These are phyloP conservation scores for Apodemia hepburni DNA, from an alignment of 2,888 invertebrate genomes.

Conservation along the genomic window DNA sequence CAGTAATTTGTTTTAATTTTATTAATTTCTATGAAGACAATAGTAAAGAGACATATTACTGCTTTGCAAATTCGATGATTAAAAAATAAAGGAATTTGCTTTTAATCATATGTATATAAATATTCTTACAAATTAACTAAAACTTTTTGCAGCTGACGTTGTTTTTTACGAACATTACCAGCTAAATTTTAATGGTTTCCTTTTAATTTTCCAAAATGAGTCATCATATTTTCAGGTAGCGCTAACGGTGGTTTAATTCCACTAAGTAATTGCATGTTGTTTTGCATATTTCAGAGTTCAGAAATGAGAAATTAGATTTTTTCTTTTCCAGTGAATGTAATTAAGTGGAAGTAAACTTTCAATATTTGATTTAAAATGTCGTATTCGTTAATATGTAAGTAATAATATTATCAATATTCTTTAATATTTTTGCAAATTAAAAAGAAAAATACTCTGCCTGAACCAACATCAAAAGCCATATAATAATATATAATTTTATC, in stretches of 20 bases:
- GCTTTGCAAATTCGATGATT: too few species aligned
- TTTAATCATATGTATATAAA: background rate
- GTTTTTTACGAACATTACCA: slow-evolving; percentile 33
- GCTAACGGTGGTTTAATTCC: slow-evolving; percentile 27
- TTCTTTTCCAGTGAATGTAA: background rate
- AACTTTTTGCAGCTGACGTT: slow-evolving; percentile 14
- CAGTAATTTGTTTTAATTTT: too few species aligned
- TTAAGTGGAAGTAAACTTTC: background rate
- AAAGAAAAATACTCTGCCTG: too few species aligned
- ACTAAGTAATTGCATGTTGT: slow-evolving; percentile 33
- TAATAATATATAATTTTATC: too few species aligned
- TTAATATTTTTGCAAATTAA: too few species aligned
- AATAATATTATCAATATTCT: too few species aligned
- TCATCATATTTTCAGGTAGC: slow-evolving; percentile 33
- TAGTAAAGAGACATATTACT: too few species aligned
- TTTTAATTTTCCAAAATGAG: slow-evolving; percentile 38
- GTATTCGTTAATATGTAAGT: too few species aligned
- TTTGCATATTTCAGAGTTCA: slow-evolving; percentile 12
- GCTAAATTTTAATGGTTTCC: slow-evolving; percentile 35
- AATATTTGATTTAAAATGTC: too few species aligned
- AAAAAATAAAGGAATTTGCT: background rate
- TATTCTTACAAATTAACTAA: background rate
- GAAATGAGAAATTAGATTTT: slow-evolving; percentile 7
- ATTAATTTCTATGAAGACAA: too few species aligned
- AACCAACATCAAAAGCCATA: too few species aligned